Conservation (phyloP, 2,797 vertebrate genomes). For the Danio tinwini region DNA sequence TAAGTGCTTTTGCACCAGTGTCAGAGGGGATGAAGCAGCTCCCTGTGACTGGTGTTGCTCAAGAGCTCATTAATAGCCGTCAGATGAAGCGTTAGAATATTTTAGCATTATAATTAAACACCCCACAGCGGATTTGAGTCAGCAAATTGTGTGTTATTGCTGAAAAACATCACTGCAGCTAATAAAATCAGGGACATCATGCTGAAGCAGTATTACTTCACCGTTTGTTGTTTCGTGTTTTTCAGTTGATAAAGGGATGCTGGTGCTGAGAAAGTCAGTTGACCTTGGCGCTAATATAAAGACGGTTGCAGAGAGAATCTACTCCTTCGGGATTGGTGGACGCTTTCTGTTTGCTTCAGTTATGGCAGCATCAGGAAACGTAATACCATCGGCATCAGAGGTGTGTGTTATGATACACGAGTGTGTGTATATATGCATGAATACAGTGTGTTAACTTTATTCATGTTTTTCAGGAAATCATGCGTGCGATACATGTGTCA, state of each 20-base stretch:
- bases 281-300: slow-evolving; percentile 86
- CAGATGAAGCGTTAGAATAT: not conserved
- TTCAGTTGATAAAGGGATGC: slow-evolving; percentile 84
- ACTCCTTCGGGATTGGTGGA: slow-evolving; percentile 91
- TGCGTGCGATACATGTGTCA: slow-evolving; percentile 90
- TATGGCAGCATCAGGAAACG: slow-evolving; percentile 87
- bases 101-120: slow-evolving; percentile 5
- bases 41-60: not conserved
- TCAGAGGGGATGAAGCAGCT: slow-evolving; percentile 1
- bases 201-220: slow-evolving; percentile 6
- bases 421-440: slow-evolving; percentile 1
- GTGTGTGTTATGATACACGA: slow-evolving; percentile 5
- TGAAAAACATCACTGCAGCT: not conserved
- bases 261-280: slow-evolving; percentile 84
- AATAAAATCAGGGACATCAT: not conserved
- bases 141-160: slow-evolving; percentile 19
- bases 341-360: slow-evolving; percentile 94
- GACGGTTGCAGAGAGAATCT: slow-evolving; percentile 86
- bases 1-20: not conserved
- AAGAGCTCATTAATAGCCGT: slow-evolving; percentile 7
- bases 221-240: slow-evolving; percentile 4
- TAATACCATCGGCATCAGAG: not conserved
- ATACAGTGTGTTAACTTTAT: slow-evolving; percentile 14
- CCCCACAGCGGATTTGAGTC: slow-evolving; percentile 27
- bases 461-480: slow-evolving; percentile 68